Evolutionary conservation across 2,888 invertebrate species (phyloP), one percentile per base, ranked within the genome.

Genomic region (Encarsia formosa): DNA sequence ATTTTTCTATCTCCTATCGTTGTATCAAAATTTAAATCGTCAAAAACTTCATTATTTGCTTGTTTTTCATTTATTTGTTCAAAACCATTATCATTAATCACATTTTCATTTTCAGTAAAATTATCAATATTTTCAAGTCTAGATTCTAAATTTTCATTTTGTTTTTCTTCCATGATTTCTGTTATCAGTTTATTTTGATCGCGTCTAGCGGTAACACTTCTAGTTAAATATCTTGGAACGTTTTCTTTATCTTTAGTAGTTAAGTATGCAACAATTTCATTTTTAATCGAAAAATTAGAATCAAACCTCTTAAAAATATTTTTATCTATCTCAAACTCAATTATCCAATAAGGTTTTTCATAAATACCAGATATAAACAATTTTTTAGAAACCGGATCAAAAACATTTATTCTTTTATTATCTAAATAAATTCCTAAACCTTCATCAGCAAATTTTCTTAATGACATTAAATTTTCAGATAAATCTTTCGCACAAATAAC

Each of bases 341-440:
- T 42, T 26, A 32, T 24, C 56, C 60, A 61, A 32, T 46, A 54
- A 5, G 61, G 58, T 52, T 43, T 54, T 47, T 59, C 37, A 39
- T 60, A 60, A 4, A 53, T 42, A 15, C 58, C 57, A 16, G 53
- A 38, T 9, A 60, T 34, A 45, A 62, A 41, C 13, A 49, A 46
- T 39, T 60, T 50, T 29, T 53, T 50, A 18, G 54, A 50, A 9
- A 39, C 42, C 22, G 54, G 57, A 39, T 57, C 39, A 18, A 15
- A 8, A 35, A 15, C 18, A 18, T 15, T 15, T 16, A 15, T 35
- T 35, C 18, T 15, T 48, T 58, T 43, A 24, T 58, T 49, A 41
- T 61, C 62, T 44, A 61, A 47, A 38, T 61, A 55, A 18, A 61
- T 59, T 22, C 24, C 32, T 16, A 60, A 45, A 15, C 61, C 60